These are phyloP conservation scores for Drosophila acutilabella DNA, from an alignment of 2,888 invertebrate species.

Conservation along the genomic window DNA sequence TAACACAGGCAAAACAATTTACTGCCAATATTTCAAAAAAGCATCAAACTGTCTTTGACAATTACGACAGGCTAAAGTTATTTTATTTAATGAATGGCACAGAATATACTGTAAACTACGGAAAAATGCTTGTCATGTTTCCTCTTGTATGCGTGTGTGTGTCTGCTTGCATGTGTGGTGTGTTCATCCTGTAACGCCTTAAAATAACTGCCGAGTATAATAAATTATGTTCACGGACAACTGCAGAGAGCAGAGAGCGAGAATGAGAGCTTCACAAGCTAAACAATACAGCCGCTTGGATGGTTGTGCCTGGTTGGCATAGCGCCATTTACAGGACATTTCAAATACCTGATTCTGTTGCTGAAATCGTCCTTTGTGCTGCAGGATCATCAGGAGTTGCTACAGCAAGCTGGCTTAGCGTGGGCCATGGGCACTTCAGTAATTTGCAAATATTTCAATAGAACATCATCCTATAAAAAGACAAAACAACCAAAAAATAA, in stretches of 20 bases:
- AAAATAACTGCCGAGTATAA: conserved; percentile 70
- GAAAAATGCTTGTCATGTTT: conserved; percentile 55
- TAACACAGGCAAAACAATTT: conserved; percentile 63
- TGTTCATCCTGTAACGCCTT: conserved; percentile 59
- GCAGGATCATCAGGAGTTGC: conserved; percentile 56
- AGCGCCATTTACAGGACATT: conserved; percentile 64
- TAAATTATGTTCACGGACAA: conserved; percentile 75
- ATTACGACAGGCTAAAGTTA: conserved; percentile 72
- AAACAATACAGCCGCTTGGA: conserved; percentile 34
- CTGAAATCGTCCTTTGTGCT: conserved; percentile 65
- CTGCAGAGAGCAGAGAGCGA: conserved; percentile 28
- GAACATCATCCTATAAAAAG: conserved; percentile 53
- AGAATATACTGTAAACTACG: conserved; percentile 33
- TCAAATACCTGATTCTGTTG: conserved; percentile 73
- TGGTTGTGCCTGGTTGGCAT: conserved; percentile 35
- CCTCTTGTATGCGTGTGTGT: conserved; percentile 7
- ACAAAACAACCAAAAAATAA: conserved; percentile 3
- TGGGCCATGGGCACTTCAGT: conserved; percentile 49
- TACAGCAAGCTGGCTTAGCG: conserved; percentile 21
- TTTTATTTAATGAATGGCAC: conserved; percentile 77
- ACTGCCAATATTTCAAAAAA: conserved; percentile 73
- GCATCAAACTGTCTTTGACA: conserved; percentile 81
- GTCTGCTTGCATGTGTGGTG: conserved; percentile 21
- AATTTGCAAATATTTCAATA: conserved; percentile 81
- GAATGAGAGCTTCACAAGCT: conserved; percentile 17